Evolutionary conservation across 2,113 vertebrate genomes (phyloP).

Genomic region (Ophiodon elongatus): DNA sequence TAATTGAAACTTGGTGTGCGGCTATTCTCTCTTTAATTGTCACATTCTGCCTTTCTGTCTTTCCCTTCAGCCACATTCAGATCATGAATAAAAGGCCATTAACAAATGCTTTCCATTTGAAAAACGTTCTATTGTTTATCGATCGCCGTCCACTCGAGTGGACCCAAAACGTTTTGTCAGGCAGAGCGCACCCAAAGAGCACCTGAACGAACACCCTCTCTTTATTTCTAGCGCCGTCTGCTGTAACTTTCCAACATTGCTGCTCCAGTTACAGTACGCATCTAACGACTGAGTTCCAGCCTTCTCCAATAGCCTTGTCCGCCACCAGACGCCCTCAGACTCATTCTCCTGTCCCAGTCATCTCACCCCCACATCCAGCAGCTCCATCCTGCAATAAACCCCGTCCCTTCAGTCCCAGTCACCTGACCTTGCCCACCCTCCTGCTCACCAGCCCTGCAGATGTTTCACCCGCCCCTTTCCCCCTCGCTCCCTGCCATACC

Average conservation of each 20-base stretch:
- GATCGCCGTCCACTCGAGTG: no score
- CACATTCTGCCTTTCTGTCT: neutral
- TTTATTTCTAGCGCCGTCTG: no score
- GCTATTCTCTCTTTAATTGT: neutral
- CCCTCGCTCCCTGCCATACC: neutral
- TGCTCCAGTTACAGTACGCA: neutral
- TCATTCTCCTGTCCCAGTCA: neutral
- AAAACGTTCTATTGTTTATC: no score
- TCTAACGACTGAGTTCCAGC: neutral
- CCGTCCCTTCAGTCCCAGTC: neutral
- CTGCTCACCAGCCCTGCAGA: neutral
- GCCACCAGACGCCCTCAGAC: neutral
- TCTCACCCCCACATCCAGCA: neutral
- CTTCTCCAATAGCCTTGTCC: neutral
- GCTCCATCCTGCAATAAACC: neutral
- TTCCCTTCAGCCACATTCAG: neutral
- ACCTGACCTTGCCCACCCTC: neutral
- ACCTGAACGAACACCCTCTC: no score
- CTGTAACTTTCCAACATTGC: no score
- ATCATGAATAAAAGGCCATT: no score
- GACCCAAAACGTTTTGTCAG: no score
- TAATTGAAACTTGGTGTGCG: neutral
- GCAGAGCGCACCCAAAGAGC: no score
- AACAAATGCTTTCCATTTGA: no score
- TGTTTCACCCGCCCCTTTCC: neutral